These are phyloP conservation scores for Styela plicata DNA, from an alignment of 23 tunicate species.

Conservation along the genomic window DNA sequence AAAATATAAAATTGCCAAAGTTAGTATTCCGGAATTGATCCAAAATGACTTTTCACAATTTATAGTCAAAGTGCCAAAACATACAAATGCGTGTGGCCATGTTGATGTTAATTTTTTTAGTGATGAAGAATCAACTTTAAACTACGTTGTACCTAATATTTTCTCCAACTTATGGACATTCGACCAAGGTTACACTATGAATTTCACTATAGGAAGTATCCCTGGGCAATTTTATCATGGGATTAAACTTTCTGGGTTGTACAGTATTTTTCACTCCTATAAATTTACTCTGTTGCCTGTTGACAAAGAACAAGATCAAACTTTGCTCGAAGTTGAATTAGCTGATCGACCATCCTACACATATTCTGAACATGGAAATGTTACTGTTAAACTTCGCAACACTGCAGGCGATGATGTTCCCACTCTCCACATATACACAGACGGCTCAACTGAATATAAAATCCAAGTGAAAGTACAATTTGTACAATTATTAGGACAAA, in stretches of 20 bases:
- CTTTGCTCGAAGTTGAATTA: constrained; percentile 1
- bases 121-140: constrained; percentile 6
- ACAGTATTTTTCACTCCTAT: constrained; percentile 50
- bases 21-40: constrained; percentile 19
- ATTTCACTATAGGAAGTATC: neutral
- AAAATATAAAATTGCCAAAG: constrained; percentile 32
- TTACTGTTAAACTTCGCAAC: neutral
- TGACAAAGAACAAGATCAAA: neutral
- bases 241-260: constrained; percentile 29
- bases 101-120: constrained; percentile 50
- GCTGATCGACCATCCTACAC: neutral
- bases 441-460: neutral
- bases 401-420: neutral
- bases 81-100: neutral
- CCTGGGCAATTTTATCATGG: constrained; percentile 40
- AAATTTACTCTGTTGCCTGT: neutral
- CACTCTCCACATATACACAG: constrained; percentile 6
- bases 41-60: constrained; percentile 45
- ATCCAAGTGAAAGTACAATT: constrained; percentile 36
- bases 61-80: constrained; percentile 32
- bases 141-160: constrained; percentile 42
- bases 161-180: constrained; percentile 78
- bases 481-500: constrained; percentile 43
- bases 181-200: constrained; percentile 29
- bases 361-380: neutral